A percentile compares a stretch with the other conserved stretches of the same genome.
These are phyloP conservation scores for Sphaeramia orbicularis DNA, from an alignment of 2,797 vertebrate genomes.

Conservation along the genomic window DNA sequence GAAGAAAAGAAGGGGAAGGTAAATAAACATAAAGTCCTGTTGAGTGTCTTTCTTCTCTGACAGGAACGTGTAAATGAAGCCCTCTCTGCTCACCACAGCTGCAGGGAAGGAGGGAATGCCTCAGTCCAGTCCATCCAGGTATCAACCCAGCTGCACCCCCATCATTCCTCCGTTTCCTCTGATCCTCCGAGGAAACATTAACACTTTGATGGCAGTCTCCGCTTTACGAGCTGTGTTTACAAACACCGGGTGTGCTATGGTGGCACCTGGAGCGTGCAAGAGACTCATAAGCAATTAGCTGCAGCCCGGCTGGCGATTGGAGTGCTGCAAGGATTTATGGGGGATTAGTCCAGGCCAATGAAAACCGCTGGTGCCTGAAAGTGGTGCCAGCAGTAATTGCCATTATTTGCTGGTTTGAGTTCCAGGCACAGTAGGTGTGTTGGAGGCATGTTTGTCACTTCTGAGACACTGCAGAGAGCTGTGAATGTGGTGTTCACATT, in stretches of 20 bases:
- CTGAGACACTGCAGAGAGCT: constrained; percentile 22
- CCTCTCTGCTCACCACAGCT: constrained; percentile 63
- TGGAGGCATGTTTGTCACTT: constrained; percentile 62
- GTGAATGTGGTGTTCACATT: too few relatives aligned
- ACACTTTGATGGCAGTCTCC: constrained; percentile 75
- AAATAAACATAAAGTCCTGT: constrained; percentile 74
- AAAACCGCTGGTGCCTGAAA: constrained; percentile 85
- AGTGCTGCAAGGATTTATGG: constrained; percentile 80
- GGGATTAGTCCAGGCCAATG: constrained; percentile 79
- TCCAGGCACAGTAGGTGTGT: constrained; percentile 66
- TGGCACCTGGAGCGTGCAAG: constrained; percentile 78
- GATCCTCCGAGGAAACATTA: constrained; percentile 74
- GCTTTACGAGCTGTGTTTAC: constrained; percentile 81
- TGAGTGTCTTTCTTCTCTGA: constrained; percentile 77
- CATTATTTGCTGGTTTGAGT: constrained; percentile 67
- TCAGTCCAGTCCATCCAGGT: constrained; percentile 54
- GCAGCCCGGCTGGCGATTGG: constrained; percentile 69
- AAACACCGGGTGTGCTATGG: constrained; percentile 73
- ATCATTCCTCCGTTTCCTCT: constrained; percentile 65
- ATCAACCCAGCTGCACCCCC: constrained; percentile 75
- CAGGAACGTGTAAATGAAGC: constrained; percentile 60
- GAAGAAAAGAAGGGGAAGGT: constrained; percentile 42
- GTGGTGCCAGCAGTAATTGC: constrained; percentile 78
- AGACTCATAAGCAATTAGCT: constrained; percentile 78
- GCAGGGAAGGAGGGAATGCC: constrained; percentile 55